A percentile compares a stretch with the other conserved stretches of the same genome.
Conservation (phyloP, 2,888 invertebrate species). For the Arctia plantaginis region DNA sequence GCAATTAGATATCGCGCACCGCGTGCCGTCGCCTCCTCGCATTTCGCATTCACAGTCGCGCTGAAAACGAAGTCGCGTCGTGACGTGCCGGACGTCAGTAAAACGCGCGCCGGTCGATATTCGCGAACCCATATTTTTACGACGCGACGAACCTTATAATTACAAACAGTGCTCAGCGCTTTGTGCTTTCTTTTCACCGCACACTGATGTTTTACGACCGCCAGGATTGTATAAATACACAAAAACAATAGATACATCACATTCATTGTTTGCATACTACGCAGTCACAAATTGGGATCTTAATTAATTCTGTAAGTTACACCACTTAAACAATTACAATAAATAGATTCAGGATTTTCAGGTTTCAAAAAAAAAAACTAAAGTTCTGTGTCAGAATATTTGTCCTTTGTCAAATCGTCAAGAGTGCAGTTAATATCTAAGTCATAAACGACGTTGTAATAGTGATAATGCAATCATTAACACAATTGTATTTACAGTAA, state of each 20-base stretch:
- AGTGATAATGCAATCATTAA: background rate
- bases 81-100: slow-evolving; percentile 39
- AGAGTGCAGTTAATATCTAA: background rate
- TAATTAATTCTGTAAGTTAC: slow-evolving; percentile 34
- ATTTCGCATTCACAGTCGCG: slow-evolving; percentile 45
- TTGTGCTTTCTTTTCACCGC: slow-evolving; percentile 29
- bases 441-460: background rate
- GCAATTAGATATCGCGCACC: slow-evolving; percentile 60
- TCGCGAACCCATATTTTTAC: slow-evolving; percentile 53
- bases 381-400: background rate
- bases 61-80: slow-evolving; percentile 45
- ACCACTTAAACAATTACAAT: background rate
- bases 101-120: slow-evolving; percentile 68
- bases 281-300: slow-evolving; percentile 34
- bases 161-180: slow-evolving; percentile 31
- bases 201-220: slow-evolving; percentile 15
- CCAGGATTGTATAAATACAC: slow-evolving; percentile 10
- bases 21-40: slow-evolving; percentile 39
- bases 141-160: slow-evolving; percentile 41
- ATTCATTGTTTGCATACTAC: slow-evolving; percentile 8
- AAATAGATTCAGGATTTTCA: background rate
- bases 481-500: background rate
- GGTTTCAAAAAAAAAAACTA: too few species aligned
- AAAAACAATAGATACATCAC: slow-evolving; percentile 4
- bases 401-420: background rate